phyloP scores from a whole-genome alignment of 35 echinoderm and acorn worm genomes.

The Lytechinus pictus region DNA sequence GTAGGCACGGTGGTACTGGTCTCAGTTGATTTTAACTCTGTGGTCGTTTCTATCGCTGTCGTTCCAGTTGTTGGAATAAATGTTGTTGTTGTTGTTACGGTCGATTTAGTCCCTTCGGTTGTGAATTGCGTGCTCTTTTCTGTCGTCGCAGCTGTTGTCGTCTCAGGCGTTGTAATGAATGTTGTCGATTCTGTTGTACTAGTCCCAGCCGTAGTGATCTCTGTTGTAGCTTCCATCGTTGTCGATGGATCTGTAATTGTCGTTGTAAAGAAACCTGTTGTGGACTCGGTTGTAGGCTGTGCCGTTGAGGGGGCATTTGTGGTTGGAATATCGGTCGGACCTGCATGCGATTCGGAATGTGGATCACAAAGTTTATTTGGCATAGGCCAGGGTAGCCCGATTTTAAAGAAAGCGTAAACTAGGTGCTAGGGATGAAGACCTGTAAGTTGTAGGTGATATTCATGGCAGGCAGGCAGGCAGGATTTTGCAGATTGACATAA shows the following conservation, averaged over 20 bases:
- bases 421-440: background rate
- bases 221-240: background rate
- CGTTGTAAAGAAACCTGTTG: background rate
- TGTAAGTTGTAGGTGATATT: background rate
- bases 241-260: background rate
- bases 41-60: background rate
- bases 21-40: background rate
- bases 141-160: background rate
- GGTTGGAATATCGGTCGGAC: background rate
- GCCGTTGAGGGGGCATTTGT: background rate
- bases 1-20: background rate
- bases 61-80: background rate
- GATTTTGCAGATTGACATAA: background rate
- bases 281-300: background rate
- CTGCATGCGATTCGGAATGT: slow-evolving; percentile 8
- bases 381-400: background rate
- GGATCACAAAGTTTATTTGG: background rate
- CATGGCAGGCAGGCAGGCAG: too few species aligned
- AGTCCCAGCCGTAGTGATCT: background rate
- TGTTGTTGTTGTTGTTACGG: background rate
- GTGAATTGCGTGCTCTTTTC: background rate
- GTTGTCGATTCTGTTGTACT: background rate
- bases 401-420: background rate
- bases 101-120: too few species aligned
- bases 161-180: background rate